Conservation (phyloP, 2,113 vertebrate species). For the Pseudorhombus dupliciocellatus region DNA sequence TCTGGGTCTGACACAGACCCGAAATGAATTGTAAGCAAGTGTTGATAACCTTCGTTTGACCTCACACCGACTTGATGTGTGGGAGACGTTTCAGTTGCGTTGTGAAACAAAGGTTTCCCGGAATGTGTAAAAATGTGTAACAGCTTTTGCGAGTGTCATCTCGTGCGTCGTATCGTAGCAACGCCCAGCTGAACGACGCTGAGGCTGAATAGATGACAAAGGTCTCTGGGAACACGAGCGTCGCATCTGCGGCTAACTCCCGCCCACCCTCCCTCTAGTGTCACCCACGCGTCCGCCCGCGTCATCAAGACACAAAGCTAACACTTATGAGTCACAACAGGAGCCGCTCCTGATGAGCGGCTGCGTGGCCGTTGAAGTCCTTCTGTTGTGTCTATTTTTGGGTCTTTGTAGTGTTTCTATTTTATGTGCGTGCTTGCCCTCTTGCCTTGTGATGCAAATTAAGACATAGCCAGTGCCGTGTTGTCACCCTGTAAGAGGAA, state of each 20-base stretch:
- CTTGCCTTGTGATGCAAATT: conserved; percentile 71
- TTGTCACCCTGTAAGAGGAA: conserved; percentile 19
- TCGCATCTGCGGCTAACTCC: conserved; percentile 41
- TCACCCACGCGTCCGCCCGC: conserved; percentile 59
- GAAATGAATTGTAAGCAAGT: too few species aligned
- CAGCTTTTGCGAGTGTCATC: conserved; percentile 51
- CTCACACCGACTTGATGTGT: too few species aligned
- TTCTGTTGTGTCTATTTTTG: conserved; percentile 60
- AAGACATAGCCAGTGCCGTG: conserved; percentile 53
- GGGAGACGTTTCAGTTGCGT: background rate
- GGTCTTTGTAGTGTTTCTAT: conserved; percentile 42
- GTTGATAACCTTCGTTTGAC: too few species aligned
- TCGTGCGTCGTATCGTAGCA: conserved; percentile 68
- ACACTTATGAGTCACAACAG: conserved; percentile 71
- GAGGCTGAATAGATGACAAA: conserved; percentile 58
- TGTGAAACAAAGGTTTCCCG: conserved; percentile 14
- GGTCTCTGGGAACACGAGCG: conserved; percentile 61
- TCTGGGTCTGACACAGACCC: too few species aligned
- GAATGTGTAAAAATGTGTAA: conserved; percentile 35
- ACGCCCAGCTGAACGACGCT: conserved; percentile 57
- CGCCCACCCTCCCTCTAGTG: conserved; percentile 37
- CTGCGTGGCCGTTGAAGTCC: conserved; percentile 40
- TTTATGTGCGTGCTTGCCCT: conserved; percentile 49
- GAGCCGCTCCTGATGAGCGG: conserved; percentile 38
- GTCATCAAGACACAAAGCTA: conserved; percentile 63